A percentile compares a stretch with the other conserved stretches of the same genome.
Evolutionary conservation across 2,888 invertebrate genomes (phyloP).

Genomic region (Ischnus inquisitorius): DNA sequence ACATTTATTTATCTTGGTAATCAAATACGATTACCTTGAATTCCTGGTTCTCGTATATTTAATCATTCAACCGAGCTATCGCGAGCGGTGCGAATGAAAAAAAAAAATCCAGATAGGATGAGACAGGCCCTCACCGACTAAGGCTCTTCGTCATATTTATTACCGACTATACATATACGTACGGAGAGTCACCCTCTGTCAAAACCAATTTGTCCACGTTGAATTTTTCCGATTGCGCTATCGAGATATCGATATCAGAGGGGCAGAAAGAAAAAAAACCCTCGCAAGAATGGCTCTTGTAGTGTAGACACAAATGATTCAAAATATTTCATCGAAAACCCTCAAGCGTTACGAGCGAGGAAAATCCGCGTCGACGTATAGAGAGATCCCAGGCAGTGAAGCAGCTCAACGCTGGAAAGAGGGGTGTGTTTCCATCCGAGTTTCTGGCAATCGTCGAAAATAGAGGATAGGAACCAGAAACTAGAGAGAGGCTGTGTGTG

Average conservation of each 20-base stretch:
- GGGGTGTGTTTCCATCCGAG: constrained; percentile 31
- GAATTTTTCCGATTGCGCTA: constrained; percentile 46
- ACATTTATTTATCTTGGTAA: neutral
- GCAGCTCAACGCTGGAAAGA: neutral
- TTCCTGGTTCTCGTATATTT: constrained; percentile 25
- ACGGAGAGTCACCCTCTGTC: constrained; percentile 18
- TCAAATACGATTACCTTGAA: constrained; percentile 27
- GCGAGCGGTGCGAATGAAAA: constrained; percentile 19
- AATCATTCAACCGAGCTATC: constrained; percentile 12
- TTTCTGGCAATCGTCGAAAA: constrained; percentile 60
- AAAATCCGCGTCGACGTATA: constrained; percentile 6
- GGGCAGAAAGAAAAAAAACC: constrained; percentile 21
- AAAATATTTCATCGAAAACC: constrained; percentile 56
- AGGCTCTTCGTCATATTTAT: constrained; percentile 15
- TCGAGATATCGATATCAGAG: constrained; percentile 31
- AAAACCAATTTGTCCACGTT: constrained; percentile 57
- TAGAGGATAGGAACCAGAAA: constrained; percentile 29
- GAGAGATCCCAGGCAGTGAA: constrained; percentile 9
- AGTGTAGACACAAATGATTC: constrained; percentile 48
- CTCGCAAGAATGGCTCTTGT: constrained; percentile 31
- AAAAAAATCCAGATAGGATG: constrained; percentile 8
- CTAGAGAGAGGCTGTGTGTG: constrained; percentile 26
- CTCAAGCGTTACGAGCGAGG: constrained; percentile 30
- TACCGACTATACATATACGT: neutral
- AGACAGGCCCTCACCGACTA: neutral